Evolutionary conservation across 1,140 invertebrate species (phyloP).

Genomic region (Papilio glaucus): DNA sequence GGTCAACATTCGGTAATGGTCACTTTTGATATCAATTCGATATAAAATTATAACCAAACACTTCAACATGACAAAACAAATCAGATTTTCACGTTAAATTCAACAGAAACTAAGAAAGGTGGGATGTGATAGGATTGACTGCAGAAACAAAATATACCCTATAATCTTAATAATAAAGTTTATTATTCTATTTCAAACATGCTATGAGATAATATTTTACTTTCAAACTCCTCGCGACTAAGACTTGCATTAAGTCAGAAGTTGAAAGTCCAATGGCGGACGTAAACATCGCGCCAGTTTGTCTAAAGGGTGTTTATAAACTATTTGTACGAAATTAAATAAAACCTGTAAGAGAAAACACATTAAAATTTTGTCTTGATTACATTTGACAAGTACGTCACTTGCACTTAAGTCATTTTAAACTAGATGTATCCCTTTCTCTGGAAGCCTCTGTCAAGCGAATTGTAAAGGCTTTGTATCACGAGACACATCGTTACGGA

Average conservation of each 20-base stretch:
- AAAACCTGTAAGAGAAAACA: not conserved
- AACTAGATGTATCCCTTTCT: not conserved
- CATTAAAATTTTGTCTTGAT: not conserved
- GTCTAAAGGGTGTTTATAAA: conserved; percentile 11
- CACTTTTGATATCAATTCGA: no score
- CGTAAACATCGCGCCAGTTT: not conserved
- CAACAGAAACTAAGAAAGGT: not conserved
- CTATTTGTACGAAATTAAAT: conserved; percentile 35
- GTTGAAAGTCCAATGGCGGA: not conserved
- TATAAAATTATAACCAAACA: no score
- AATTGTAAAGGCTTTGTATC: no score
- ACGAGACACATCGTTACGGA: no score
- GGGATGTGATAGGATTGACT: not conserved
- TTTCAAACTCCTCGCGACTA: not conserved
- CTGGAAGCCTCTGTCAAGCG: not conserved
- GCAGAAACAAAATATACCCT: not conserved
- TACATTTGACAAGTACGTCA: no score
- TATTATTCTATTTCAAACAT: conserved; percentile 5
- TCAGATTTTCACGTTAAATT: not conserved
- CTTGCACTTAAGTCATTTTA: no score
- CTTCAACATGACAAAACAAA: no score
- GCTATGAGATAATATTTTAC: not conserved
- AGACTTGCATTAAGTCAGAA: not conserved
- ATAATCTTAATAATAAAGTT: conserved; percentile 1
- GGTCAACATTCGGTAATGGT: no score